Conservation (phyloP, 2,797 vertebrate genomes). For the Pangasius sanitwongsei region DNA sequence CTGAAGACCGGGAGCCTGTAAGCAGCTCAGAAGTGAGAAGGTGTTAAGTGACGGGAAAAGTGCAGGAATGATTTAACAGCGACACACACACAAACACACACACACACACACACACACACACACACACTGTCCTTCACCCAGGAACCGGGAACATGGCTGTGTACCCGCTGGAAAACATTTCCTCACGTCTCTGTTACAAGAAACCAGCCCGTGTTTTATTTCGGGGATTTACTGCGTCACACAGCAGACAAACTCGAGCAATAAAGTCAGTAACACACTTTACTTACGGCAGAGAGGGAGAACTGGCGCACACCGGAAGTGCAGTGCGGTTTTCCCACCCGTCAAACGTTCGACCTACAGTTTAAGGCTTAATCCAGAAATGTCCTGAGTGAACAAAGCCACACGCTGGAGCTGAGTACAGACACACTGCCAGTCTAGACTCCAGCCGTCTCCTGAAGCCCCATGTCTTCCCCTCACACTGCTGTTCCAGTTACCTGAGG, state of each 20-base stretch:
- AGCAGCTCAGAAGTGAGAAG: not conserved
- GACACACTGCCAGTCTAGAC: not conserved
- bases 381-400: not conserved
- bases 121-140: not conserved
- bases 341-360: slow-evolving; percentile 4
- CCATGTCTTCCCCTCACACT: not conserved
- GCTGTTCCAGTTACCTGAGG: slow-evolving; percentile 33
- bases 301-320: slow-evolving; percentile 55
- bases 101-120: too few relatives aligned
- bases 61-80: not conserved
- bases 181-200: not conserved
- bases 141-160: not conserved
- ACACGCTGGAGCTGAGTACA: not conserved
- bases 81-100: too few relatives aligned
- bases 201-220: not conserved
- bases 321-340: not conserved
- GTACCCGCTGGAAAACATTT: too few relatives aligned
- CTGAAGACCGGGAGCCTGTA: not conserved
- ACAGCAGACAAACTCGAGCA: too few relatives aligned
- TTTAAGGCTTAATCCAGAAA: not conserved
- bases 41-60: not conserved
- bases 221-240: not conserved
- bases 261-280: not conserved
- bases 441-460: not conserved
- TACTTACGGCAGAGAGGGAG: slow-evolving; percentile 53